Evolutionary conservation across 2,797 vertebrate genomes (phyloP), one percentile per base, ranked within the genome.

Genomic region (Arnoldichthys spilopterus): DNA sequence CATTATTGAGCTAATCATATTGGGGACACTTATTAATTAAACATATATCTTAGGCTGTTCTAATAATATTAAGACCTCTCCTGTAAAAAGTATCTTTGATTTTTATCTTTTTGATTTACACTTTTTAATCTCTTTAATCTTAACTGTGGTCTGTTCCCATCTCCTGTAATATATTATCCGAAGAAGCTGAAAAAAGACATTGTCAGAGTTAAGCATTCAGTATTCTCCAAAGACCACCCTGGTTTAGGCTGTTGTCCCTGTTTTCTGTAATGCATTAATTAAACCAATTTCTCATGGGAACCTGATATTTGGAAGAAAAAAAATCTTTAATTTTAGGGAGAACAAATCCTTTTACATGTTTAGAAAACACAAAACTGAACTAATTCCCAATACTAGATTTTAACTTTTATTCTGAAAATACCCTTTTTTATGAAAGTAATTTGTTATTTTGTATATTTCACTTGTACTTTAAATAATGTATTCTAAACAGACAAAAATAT

Each of bases 131-230:
- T 49, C 54, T 73, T 78, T 76, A 68, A 68, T 73, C 66, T 56
- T 68, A 26, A 54, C 69, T 73, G 49, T 63, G 26, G 47, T 58
- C 73, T 24, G 11, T 5, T 45, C 43, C 61, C 34, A 67, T 79
- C 72, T 22, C 40, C 26, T 66, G 51, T 79, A 76, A 82, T 79
- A 76, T 75, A 20, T 67, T 78, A n/a, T 69, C 74, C 64, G 62
- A 82, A 82, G 72, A 74, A 74, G 67, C 66, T 64, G 72, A 34
- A 76, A 82, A 75, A 74, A 75, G 78, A 72, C 70, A 76, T 71
- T 56, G 72, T 51, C 68, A 61, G 51, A 72, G 32, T 43, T 63
- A 47, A 62, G 66, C 66, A 64, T 47, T 68, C 59, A 54, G 34
- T 6, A 58, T 45, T 81, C 80, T 82, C 81, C 22, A 53, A 69